Base-by-base conservation (phyloP, 2,888 invertebrate genomes). In the Isoperla grammatica region DNA sequence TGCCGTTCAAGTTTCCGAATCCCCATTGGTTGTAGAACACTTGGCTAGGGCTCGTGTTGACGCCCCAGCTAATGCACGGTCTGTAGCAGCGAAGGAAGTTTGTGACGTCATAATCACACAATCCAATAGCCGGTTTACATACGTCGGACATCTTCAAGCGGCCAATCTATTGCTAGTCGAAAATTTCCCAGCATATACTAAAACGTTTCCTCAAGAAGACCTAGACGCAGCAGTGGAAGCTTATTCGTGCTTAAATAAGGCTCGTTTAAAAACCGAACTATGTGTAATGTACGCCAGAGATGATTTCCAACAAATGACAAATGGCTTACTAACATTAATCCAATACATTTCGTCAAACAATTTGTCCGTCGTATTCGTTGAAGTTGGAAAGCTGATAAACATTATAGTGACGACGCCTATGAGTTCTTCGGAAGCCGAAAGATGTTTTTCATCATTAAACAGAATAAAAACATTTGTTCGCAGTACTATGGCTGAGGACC, bases 341-440 rank as follows among this genome's bases (percentile, higher is more conserved):
- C 55, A 60, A 35, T 61, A 68, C 59, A 63, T 69, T 22, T 45
- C 59, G 43, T 50, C 65, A 19, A 66, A 67, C 58, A 64, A 65
- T 55, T 60, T 70, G 19, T 13, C 39, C 17, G 43, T 61, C 20
- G 59, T 64, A 17, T 69, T 71, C 59, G 19, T 59, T 45, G 67
- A 69, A 62, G 65, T 61, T 35, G 50, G 62, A 22, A 67, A 67
- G 64, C 61, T 70, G n/a, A 57, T 71, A 48, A 45, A 64, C 50
- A 68, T 70, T 29, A 19, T 69, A 13, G 50, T 65, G 40, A 69
- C 70, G 42, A 67, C 63, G 12, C 69, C 69, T 3, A 69, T 70
- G 68, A 59, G 64, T 37, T 64, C 68, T 37, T n/a, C n/a, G n/a
- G n/a, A n/a, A n/a, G n/a, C n/a, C n/a, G n/a, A n/a, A n/a, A n/a